phyloP scores from a whole-genome alignment of 1,140 invertebrate genomes.

The Neuroterus valhalla region DNA sequence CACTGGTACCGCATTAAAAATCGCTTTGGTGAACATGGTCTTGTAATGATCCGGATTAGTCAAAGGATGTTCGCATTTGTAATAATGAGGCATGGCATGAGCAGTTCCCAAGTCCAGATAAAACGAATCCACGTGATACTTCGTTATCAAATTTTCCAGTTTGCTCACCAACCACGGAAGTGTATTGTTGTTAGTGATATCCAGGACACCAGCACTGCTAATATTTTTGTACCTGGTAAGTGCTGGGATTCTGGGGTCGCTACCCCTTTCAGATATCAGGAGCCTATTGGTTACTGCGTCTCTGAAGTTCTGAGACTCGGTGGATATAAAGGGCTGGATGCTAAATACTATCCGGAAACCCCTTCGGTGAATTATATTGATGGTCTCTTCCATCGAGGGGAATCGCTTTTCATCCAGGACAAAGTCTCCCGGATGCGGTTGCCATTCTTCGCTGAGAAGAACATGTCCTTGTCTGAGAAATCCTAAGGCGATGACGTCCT shows the following conservation, averaged over 20 bases:
- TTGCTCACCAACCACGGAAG: slow-evolving; percentile 87
- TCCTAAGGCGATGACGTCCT: slow-evolving; percentile 84
- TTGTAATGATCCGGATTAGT: slow-evolving; percentile 89
- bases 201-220: slow-evolving; percentile 86
- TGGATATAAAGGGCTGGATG: slow-evolving; percentile 90
- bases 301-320: slow-evolving; percentile 86
- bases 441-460: slow-evolving; percentile 89
- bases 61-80: slow-evolving; percentile 82
- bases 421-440: slow-evolving; percentile 86
- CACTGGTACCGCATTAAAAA: slow-evolving; percentile 80
- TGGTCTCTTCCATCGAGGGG: slow-evolving; percentile 84
- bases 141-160: slow-evolving; percentile 81
- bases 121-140: slow-evolving; percentile 90
- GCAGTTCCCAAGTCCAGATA: slow-evolving; percentile 93
- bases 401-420: slow-evolving; percentile 83
- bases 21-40: slow-evolving; percentile 80
- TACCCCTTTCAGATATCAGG: slow-evolving; percentile 83
- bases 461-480: slow-evolving; percentile 88
- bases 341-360: slow-evolving; percentile 90
- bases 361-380: slow-evolving; percentile 86
- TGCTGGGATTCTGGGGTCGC: slow-evolving; percentile 83
- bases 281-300: slow-evolving; percentile 83
- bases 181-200: slow-evolving; percentile 88
- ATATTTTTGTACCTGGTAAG: slow-evolving; percentile 85
- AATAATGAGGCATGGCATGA: slow-evolving; percentile 90